A percentile compares a stretch with the other conserved stretches of the same genome.
Evolutionary conservation across 1,140 invertebrate genomes (phyloP).

Genomic region (Caenorhabditis tropicalis): DNA sequence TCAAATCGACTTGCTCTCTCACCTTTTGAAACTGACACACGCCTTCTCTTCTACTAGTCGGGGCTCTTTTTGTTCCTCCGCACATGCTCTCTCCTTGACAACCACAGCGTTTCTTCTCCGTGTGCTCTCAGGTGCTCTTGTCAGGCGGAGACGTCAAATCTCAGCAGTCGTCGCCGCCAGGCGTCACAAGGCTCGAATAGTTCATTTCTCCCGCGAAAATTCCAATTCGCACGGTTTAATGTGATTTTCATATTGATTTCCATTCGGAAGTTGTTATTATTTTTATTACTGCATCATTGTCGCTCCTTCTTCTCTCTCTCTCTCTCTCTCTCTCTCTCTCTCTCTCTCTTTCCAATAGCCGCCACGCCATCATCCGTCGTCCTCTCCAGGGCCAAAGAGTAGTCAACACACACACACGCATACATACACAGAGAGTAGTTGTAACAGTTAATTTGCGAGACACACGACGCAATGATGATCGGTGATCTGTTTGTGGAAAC

Average conservation of each 20-base stretch:
- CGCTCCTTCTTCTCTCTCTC: too few relatives aligned
- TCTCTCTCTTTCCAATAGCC: too few relatives aligned
- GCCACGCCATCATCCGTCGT: not conserved
- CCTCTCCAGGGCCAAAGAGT: not conserved
- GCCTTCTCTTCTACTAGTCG: not conserved
- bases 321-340: too few relatives aligned
- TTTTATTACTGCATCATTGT: too few relatives aligned
- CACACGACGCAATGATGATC: not conserved
- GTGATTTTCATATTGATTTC: too few relatives aligned
- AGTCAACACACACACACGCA: not conserved
- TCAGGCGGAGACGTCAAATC: not conserved
- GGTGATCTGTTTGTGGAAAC: not conserved
- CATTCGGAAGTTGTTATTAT: too few relatives aligned
- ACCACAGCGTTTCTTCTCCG: not conserved
- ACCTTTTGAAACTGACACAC: not conserved
- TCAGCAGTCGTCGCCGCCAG: too few relatives aligned
- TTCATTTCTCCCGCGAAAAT: too few relatives aligned
- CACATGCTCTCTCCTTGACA: not conserved
- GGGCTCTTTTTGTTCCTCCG: not conserved
- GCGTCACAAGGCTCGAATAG: too few relatives aligned
- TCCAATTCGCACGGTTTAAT: too few relatives aligned
- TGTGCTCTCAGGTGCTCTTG: not conserved
- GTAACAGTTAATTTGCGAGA: conserved; percentile 40
- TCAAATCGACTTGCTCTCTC: too few relatives aligned
- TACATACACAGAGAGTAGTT: too few relatives aligned